Evolutionary conservation across 2,113 vertebrate species (phyloP).

Genomic region (Centrocercus urophasianus): DNA sequence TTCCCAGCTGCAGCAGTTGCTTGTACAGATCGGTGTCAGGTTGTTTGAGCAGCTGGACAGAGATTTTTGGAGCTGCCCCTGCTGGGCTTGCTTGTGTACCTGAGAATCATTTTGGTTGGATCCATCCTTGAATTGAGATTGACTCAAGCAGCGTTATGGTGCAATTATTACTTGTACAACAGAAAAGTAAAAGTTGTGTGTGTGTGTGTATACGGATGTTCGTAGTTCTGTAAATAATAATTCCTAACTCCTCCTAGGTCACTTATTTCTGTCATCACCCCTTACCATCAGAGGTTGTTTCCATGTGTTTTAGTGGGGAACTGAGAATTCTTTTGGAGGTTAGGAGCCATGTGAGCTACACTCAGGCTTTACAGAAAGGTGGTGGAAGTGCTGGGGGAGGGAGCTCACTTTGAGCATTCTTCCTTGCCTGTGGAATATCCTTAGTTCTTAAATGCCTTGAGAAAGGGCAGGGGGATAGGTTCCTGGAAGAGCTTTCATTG

Average conservation of each 20-base stretch:
- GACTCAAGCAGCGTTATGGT: not conserved
- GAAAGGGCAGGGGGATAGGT: not conserved
- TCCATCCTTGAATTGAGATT: not conserved
- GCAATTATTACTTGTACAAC: not conserved
- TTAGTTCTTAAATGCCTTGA: conserved; percentile 24
- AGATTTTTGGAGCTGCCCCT: not conserved
- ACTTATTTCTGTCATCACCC: not conserved
- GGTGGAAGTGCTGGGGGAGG: not conserved
- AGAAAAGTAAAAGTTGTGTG: not conserved
- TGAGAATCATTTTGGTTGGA: not conserved
- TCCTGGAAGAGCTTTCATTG: conserved; percentile 32
- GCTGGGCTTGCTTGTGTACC: not conserved
- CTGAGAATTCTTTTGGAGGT: not conserved
- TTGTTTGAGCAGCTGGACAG: not conserved
- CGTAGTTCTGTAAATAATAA: conserved; percentile 15
- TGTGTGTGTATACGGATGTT: conserved; percentile 17
- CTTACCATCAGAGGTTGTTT: not conserved
- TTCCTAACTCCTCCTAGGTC: not conserved
- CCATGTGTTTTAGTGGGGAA: not conserved
- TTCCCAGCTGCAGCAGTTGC: not conserved
- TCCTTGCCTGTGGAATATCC: not conserved
- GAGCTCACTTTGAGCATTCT: not conserved
- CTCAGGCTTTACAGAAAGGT: not conserved
- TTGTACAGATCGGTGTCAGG: not conserved
- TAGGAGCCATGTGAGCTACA: not conserved